phyloP scores from a whole-genome alignment of 92 coral and sea anemone genomes.

The Diadumene lineata region DNA sequence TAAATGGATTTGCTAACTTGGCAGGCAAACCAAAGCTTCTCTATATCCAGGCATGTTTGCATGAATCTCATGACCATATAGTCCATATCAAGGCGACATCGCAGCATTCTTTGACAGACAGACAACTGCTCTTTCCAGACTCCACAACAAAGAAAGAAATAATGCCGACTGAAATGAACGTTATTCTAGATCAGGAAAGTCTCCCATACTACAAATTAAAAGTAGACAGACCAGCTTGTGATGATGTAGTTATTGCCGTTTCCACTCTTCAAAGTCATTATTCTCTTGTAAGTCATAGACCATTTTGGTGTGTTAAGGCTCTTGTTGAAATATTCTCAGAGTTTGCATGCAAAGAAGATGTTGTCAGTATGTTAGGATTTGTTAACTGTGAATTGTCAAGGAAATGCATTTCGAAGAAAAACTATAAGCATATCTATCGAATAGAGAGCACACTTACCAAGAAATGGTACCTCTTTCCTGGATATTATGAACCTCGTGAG shows the following conservation, averaged over 20 bases:
- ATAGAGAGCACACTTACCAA: conserved; percentile 53
- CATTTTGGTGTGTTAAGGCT: conserved; percentile 26
- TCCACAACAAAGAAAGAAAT: neutral
- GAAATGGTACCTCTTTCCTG: conserved; percentile 64
- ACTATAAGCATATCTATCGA: conserved; percentile 49
- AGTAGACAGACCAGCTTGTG: neutral
- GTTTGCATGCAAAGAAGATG: conserved; percentile 63
- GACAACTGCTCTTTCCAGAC: no score
- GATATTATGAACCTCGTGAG: conserved; percentile 21
- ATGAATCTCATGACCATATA: no score
- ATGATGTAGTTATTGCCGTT: neutral
- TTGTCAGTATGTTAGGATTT: conserved; percentile 42
- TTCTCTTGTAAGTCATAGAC: neutral
- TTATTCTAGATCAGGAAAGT: neutral
- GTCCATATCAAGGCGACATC: no score
- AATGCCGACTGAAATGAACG: no score
- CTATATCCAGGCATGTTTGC: neutral
- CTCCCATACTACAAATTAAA: neutral
- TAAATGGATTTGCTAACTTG: neutral
- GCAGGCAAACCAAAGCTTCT: neutral
- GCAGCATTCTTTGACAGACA: no score
- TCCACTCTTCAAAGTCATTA: neutral
- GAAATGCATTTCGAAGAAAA: neutral
- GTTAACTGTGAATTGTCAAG: conserved; percentile 50
- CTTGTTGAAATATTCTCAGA: conserved; percentile 45